These are phyloP conservation scores for Anabacerthia variegaticeps DNA, from an alignment of 2,797 vertebrate species.

Conservation along the genomic window DNA sequence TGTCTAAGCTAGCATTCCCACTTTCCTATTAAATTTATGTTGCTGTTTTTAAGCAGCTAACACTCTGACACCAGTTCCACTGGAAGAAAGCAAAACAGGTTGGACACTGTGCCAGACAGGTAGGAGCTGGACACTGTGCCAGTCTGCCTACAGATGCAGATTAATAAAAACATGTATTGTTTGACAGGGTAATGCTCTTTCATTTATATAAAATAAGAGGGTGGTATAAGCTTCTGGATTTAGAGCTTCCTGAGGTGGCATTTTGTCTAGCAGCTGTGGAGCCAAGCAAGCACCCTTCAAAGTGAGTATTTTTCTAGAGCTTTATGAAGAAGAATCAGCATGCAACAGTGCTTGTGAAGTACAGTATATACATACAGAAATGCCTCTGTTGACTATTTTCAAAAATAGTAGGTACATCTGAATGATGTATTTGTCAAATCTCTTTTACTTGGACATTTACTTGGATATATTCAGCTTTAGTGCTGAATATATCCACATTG, in stretches of 20 bases:
- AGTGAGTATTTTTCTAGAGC: not conserved
- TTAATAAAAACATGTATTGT: not conserved
- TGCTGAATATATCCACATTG: not conserved
- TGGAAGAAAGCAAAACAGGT: not conserved
- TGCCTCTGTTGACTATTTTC: not conserved
- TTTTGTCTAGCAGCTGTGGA: not conserved
- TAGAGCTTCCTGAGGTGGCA: not conserved
- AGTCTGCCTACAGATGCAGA: not conserved
- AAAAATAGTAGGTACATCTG: not conserved
- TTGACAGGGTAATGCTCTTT: not conserved
- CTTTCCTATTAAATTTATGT: not conserved
- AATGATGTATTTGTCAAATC: not conserved
- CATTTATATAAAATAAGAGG: not conserved
- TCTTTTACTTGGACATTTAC: not conserved
- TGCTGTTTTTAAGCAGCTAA: not conserved
- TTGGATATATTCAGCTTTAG: not conserved
- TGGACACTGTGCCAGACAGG: not conserved
- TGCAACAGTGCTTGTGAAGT: not conserved
- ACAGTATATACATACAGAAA: not conserved
- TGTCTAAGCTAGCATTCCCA: not conserved
- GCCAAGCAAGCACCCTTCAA: not conserved
- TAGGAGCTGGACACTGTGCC: not conserved
- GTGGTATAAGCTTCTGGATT: not conserved
- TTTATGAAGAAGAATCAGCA: not conserved
- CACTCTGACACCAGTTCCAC: not conserved